Conservation (phyloP, 2,888 invertebrate species). For the Heliconius erato region DNA sequence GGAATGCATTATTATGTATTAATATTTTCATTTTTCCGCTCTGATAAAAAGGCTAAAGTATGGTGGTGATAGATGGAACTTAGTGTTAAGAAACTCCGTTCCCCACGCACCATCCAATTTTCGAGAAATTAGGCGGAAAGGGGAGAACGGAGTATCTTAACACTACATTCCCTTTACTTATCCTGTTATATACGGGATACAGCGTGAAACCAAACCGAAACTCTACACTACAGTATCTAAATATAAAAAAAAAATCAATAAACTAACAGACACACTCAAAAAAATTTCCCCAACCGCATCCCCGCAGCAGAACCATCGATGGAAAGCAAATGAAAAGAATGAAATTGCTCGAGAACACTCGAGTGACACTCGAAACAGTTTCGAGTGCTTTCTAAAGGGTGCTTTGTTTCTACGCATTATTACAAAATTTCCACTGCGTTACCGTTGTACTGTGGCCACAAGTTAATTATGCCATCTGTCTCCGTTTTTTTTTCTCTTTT, state of each 20-base stretch:
- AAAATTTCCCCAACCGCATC: slow-evolving; percentile 6
- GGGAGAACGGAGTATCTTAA: too few species aligned
- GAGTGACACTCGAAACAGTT: slow-evolving; percentile 40
- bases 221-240: neutral
- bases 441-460: slow-evolving; percentile 48
- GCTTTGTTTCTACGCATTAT: slow-evolving; percentile 51
- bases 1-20: too few species aligned
- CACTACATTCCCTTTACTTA: too few species aligned
- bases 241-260: slow-evolving; percentile 25
- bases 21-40: too few species aligned
- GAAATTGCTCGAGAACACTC: slow-evolving; percentile 50
- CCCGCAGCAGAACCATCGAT: slow-evolving; percentile 23
- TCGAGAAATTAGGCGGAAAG: too few species aligned
- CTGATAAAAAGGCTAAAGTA: too few species aligned
- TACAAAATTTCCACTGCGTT: slow-evolving; percentile 50
- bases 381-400: slow-evolving; percentile 39
- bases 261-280: slow-evolving; percentile 8
- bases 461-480: slow-evolving; percentile 69
- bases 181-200: neutral
- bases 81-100: too few species aligned
- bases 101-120: too few species aligned
- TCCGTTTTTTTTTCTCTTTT: slow-evolving; percentile 36
- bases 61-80: too few species aligned
- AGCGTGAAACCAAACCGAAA: neutral
- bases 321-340: slow-evolving; percentile 32